Evolutionary conservation across 2,113 vertebrate species (phyloP), one percentile per base, ranked within the genome.

Genomic region (Paradoxurus hermaphroditus): DNA sequence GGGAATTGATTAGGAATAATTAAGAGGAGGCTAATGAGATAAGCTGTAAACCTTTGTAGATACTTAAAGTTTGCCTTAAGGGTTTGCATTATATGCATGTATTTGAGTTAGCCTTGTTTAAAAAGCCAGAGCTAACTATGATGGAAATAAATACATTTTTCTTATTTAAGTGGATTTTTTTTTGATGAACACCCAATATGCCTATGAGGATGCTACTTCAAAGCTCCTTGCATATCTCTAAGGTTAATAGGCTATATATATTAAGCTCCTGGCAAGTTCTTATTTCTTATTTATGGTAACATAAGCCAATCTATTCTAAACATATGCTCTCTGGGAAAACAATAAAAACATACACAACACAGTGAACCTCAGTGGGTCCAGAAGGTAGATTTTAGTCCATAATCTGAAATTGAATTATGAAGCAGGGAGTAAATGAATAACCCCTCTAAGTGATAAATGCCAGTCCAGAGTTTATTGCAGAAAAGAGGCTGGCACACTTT

Each of bases 281-380:
- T 67, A n/a, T 56, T 95, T 94, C 46, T 95, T 93, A 77, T 86
- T 95, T 89, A 90, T 89, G 44, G 46, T 77, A 88, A 93, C 39
- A 19, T 5, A 89, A 91, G 34, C 16, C 77, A 75, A 77, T 77
- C 34, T 86, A 90, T 85, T 85, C 84, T 92, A 94, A 87, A 79
- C 68, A 68, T 67, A 88, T 91, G 51, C 36, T 78, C 29, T 95
- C 65, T 89, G 67, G 78, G 41, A 82, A 90, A 98, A 73, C 65
- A 93, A 78, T 51, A 91, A 91, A 91, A 96, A 72, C 25, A 83
- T 89, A 39, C 49, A 84, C 86, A 93, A 56, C 82, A 86, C 39
- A 44, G 82, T 0, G 14, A 96, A 91, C 39, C 41, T 96, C 36
- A 53, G 2, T 93, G 65, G 1, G 19, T 94, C 92, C 62, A 82